Base-by-base conservation (phyloP, 2,888 invertebrate genomes). In the Lobophora halterata region DNA sequence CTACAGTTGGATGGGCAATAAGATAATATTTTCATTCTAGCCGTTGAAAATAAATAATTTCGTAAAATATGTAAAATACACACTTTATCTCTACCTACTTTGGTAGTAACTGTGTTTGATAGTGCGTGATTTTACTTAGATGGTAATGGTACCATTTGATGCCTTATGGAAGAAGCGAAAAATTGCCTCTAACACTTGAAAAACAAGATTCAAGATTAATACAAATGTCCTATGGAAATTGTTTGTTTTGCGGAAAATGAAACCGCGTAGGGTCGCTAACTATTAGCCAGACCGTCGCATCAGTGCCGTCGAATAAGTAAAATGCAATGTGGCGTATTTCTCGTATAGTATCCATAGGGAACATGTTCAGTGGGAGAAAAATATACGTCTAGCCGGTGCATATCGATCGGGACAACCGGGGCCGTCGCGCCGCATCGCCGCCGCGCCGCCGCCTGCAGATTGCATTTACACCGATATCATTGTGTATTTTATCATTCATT, bases 341-440 rank as follows among this genome's bases (percentile, higher is more conserved):
- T n/a, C n/a, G n/a, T n/a, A 20, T 21, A 26, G 14, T 21, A 42
- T 32, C 44, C 35, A 25, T 28, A 26, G 40, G 45, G 37, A 49
- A 28, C 45, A 46, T 58, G 58, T 58, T 68, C 61, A 63, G 63
- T 71, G 61, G 65, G 65, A 71, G 71, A 72, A 75, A 67, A 74
- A 69, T 72, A 68, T 56, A 61, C 61, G 76, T 78, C 76, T 66
- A 76, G 79, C 72, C 82, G 68, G 57, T 79, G 77, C 72, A 78
- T 79, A 85, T 83, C 68, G 85, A 83, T 82, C 83, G 70, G 34
- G 46, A 38, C 43, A 53, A 37, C 41, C 23, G 27, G n/a, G n/a
- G 58, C 58, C 57, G 50, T 35, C 44, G 39, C 41, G 63, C 60
- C 65, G 64, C 62, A n/a, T n/a, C 65, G 55, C 49, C 54, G 58